Evolutionary conservation across 2,113 vertebrate genomes (phyloP).

Genomic region (Cariama cristata): DNA sequence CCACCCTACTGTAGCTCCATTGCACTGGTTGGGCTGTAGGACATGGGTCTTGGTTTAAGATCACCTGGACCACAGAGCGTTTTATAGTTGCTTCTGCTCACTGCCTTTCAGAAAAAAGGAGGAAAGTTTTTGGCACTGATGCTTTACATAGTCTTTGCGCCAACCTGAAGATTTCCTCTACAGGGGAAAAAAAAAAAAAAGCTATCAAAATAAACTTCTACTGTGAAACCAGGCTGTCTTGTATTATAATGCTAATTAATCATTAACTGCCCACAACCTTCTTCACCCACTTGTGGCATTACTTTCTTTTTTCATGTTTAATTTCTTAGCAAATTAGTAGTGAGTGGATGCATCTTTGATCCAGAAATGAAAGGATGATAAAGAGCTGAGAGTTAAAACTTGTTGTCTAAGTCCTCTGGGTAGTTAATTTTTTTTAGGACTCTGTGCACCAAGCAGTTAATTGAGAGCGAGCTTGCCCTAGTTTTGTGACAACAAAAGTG

Average conservation of each 20-base stretch:
- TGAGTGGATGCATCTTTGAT: constrained; percentile 43
- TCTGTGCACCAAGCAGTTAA: constrained; percentile 36
- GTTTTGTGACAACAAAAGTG: constrained; percentile 56
- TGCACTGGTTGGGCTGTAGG: neutral
- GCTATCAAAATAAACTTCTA: constrained; percentile 2
- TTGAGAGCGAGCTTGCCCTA: constrained; percentile 48
- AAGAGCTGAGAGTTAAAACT: constrained; percentile 39
- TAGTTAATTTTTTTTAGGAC: neutral
- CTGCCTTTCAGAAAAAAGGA: neutral
- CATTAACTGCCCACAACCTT: constrained; percentile 24
- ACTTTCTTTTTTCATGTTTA: constrained; percentile 20
- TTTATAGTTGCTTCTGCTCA: neutral
- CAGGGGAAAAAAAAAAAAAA: neutral
- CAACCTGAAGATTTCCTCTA: neutral
- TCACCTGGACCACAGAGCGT: neutral
- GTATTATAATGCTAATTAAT: constrained; percentile 39
- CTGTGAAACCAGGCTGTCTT: neutral
- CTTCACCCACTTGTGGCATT: constrained; percentile 15
- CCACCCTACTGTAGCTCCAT: neutral
- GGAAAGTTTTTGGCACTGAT: neutral
- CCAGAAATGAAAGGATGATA: constrained; percentile 18
- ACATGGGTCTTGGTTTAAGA: neutral
- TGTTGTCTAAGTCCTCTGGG: neutral
- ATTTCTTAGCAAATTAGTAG: constrained; percentile 46
- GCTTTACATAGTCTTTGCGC: neutral